Base-by-base conservation (phyloP, 2,888 invertebrate genomes). In the Tanytarsus gracilentus region DNA sequence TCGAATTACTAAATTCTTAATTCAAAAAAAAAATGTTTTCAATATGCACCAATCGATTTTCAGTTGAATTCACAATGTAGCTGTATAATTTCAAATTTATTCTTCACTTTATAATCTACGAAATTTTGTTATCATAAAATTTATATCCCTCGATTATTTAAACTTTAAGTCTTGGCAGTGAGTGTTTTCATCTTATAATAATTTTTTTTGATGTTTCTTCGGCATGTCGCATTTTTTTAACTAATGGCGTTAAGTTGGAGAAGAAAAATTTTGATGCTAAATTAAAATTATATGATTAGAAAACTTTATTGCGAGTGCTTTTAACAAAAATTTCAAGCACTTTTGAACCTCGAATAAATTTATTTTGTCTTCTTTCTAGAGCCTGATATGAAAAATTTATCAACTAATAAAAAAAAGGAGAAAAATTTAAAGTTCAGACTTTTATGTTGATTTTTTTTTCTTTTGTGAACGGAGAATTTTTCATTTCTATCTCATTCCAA, bases 111-210 rank as follows among this genome's bases (percentile, higher is more conserved):
- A 40, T 14, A 55, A 55, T 23, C 40, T 55, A 53, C 36, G 36
- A 53, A 18, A 30, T 55, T 44, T 44, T 44, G 6, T 40, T 55
- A 39, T 55, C 36, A 29, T 52, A 52, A 30, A 29, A 30, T 21
- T 55, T 39, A n/a, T 53, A 23, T 16, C 36, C 55, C 27, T 55
- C 40, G 27, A 55, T 58, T 58, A 48, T 48, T 30, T 58, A 58
- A 58, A 58, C 44, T 58, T 58, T 58, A 58, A 58, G 58, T 58
- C 48, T 58, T 58, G 58, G 58, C 58, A 58, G 58, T 58, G 58
- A 58, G 58, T 48, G 44, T 29, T 55, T 36, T 55, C 55, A 18
- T 33, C 39, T 40, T 21, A 33, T 30, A 51, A 27, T 51, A 51
- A 51, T 30, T 30, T n/a, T 36, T 50, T 25, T 14, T 36, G 53